Evolutionary conservation across 2,113 vertebrate genomes (phyloP), one percentile per base, ranked within the genome.

Genomic region (Mustelus asterias): DNA sequence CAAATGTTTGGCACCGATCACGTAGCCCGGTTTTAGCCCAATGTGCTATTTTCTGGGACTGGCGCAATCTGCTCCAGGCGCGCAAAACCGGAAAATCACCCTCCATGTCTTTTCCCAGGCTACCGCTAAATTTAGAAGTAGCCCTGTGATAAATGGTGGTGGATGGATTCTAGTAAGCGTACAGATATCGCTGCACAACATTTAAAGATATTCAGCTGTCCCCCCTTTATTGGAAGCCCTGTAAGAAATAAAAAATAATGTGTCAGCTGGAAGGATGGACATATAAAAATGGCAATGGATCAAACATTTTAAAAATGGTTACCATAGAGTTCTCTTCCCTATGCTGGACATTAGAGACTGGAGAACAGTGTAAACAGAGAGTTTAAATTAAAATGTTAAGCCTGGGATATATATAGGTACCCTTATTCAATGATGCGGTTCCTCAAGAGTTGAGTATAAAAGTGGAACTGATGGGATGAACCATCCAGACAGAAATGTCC

Each of bases 191-290:
- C 58, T n/a, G 54, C 16, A 7, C n/a, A 63, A 63, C 33, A 90
- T 90, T 69, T 94, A 22, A 6, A n/a, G 37, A 24, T 65, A 67
- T 41, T 44, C 93, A 70, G 63, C 37, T 44, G 63, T 69, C 9
- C n/a, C 5, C 54, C 22, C 22, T 24, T 44, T 70, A 94, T 44
- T 69, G 22, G 70, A 48, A 70, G 70, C 70, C 65, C 41, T 44
- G n/a, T 41, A 94, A 48, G 69, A 44, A 44, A 70, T 70, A 94
- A 94, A 48, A 94, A 94, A 70, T 94, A 24, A 44, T 14, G 88
- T 60, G 37, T 94, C 20, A 70, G 1, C 26, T 60, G 13, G 29
- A 60, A 90, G 88, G 24, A 29, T 10, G 24, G 44, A 14, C 24
- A 58, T 13, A 58, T 54, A 90, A 60, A 41, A 60, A 63, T 58